Base-by-base conservation (phyloP, 1,140 invertebrate genomes). In the Mycetomoellerius zeteki region DNA sequence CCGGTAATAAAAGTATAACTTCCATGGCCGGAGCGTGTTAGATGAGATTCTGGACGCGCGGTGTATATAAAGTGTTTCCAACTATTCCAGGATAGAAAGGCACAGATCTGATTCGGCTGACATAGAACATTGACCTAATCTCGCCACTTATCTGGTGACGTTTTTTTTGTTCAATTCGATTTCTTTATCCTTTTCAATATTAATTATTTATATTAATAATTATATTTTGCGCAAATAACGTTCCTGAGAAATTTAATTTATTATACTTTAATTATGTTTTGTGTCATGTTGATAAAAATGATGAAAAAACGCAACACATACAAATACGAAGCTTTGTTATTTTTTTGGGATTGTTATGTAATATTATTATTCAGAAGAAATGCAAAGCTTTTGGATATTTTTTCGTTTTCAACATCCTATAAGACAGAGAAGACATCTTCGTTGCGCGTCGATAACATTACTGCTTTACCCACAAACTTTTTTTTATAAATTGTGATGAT, bases 1-100 rank as follows among this genome's bases (percentile, higher is more conserved):
- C 89, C 91, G 90, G 88, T 88, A 94, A 94, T 94, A 94, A 93
- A 94, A 94, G 89, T 93, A 93, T 94, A 93, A 92, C 91, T 91
- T 91, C 82, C 87, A 91, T 71, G 87, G 90, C 75, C 80, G 87
- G 67, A 88, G 62, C 86, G 86, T 73, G 82, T 88, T 89, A 86
- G 86, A 91, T 91, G 90, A 87, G 78, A 84, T 87, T 89, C 85
- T 75, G 71, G 73, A 73, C 84, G 85, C 65, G 65, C 37, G 33
- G n/a, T 67, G n/a, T 67, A 27, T 50, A 87, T 77, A 71, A 80
- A 90, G 80, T 76, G 73, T 47, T 90, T 58, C 64, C 54, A 85
- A 86, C 58, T 82, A 76, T 86, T 72, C 71, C 10, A 33, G 54
- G 10, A 24, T 65, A 60, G 19, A 85, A 14, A 16, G 8, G 3